Base-by-base conservation (phyloP, 2,888 invertebrate species). In the Rhingia rostrata region DNA sequence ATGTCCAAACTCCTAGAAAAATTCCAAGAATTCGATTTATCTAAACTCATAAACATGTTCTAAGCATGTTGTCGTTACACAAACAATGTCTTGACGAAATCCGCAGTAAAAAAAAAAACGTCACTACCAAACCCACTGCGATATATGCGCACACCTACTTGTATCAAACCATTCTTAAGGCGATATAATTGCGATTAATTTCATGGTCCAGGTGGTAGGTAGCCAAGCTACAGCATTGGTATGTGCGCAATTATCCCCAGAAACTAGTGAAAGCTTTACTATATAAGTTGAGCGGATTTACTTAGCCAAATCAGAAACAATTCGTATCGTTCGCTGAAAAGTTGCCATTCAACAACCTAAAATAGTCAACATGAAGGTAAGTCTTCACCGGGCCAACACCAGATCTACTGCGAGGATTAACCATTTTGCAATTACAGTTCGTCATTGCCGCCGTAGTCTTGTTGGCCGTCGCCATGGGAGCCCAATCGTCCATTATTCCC, bases 381-480 rank as follows among this genome's bases (percentile, higher is more conserved):
- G 6, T 12, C 22, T n/a, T 0, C 0, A 41, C 10, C 6, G 41
- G 10, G 22, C 10, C 4, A 4, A 3, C 22, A 22, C 22, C 22
- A 22, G 22, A 22, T 22, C 2, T 22, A 22, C 22, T 22, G 1
- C 39, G 45, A 37, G 22, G 6, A 12, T 33, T 10, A 61, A 74
- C 32, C 33, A 47, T n/a, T 64, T 12, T 2, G 6, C 58, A 56
- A 37, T 63, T 86, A 3, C 72, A 90, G 89, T 90, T 89, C 88
- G 87, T 87, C 84, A 82, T 86, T 69, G 87, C 88, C 70, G 88
- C 87, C 70, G 86, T 87, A 86, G 86, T 90, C 86, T 88, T 89
- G 79, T 88, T 91, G 88, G 91, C 90, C 74, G 88, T 91, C 41
- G 89, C 89, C 87, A 87, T 90, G 88, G 89, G 89, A 73, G 90